These are phyloP conservation scores for Petrocephalus schoutedeni DNA, from an alignment of 2,797 vertebrate genomes.

Conservation along the genomic window DNA sequence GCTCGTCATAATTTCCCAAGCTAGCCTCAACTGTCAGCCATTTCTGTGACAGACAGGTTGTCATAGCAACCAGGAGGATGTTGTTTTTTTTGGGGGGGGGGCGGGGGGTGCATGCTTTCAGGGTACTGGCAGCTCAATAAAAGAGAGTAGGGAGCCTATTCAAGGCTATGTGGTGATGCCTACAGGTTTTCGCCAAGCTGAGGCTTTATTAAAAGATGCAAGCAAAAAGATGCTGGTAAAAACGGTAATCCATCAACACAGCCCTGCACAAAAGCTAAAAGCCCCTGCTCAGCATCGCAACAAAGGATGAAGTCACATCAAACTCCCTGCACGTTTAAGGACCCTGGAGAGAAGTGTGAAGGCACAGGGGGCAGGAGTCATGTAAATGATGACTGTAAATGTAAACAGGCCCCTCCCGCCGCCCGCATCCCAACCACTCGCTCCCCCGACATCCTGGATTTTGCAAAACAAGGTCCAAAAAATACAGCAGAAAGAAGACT, in stretches of 20 bases:
- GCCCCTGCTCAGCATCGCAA: background rate
- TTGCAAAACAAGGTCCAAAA: background rate
- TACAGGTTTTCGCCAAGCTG: background rate
- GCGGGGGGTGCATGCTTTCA: background rate
- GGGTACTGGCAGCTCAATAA: background rate
- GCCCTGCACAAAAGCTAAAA: background rate
- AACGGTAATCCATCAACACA: background rate
- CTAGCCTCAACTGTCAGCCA: background rate
- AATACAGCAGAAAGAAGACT: background rate
- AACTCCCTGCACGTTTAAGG: background rate
- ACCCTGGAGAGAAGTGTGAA: background rate
- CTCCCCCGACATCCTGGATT: background rate
- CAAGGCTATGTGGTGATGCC: background rate
- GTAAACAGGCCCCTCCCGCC: background rate
- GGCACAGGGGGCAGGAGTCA: background rate
- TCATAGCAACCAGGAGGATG: constrained; percentile 7
- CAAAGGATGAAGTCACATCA: background rate
- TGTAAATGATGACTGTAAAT: background rate
- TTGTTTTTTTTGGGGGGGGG: background rate
- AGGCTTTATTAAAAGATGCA: background rate
- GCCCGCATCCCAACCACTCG: background rate
- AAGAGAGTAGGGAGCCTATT: too few relatives aligned
- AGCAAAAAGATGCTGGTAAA: background rate
- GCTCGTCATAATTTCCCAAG: background rate
- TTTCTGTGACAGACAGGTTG: background rate